These are phyloP conservation scores for Ovis canadensis DNA, from an alignment of 2,113 vertebrate species.

Conservation along the genomic window DNA sequence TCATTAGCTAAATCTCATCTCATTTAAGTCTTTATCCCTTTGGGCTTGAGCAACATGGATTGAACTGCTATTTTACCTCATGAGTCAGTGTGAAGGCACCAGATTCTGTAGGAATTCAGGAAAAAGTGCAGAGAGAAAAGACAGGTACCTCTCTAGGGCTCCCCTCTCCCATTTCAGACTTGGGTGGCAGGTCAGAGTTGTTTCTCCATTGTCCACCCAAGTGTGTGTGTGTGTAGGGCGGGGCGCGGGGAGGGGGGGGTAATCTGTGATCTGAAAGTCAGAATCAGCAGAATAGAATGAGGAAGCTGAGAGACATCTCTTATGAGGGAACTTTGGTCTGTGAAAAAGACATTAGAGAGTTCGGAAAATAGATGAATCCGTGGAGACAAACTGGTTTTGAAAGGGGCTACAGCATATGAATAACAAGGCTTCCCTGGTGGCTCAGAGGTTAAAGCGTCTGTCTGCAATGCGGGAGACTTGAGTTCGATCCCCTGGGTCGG, in stretches of 20 bases:
- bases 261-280: neutral
- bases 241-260: rapidly evolving
- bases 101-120: neutral
- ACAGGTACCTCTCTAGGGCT: rapidly evolving
- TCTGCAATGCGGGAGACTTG: too few relatives aligned
- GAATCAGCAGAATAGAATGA: neutral
- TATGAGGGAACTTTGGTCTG: neutral
- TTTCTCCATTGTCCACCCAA: neutral
- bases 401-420: neutral
- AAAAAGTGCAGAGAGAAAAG: neutral
- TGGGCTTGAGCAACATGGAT: neutral
- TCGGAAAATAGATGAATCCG: neutral
- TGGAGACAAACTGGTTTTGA: neutral
- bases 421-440: too few relatives aligned
- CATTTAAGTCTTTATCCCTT: neutral
- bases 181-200: neutral
- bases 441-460: too few relatives aligned
- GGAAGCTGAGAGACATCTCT: neutral
- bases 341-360: neutral
- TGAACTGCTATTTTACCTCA: neutral
- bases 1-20: neutral
- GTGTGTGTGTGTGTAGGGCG: too few relatives aligned
- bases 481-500: too few relatives aligned
- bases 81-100: neutral
- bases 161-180: neutral